phyloP scores from a whole-genome alignment of 2,113 vertebrate species.

The Sakesphorus luctuosus region DNA sequence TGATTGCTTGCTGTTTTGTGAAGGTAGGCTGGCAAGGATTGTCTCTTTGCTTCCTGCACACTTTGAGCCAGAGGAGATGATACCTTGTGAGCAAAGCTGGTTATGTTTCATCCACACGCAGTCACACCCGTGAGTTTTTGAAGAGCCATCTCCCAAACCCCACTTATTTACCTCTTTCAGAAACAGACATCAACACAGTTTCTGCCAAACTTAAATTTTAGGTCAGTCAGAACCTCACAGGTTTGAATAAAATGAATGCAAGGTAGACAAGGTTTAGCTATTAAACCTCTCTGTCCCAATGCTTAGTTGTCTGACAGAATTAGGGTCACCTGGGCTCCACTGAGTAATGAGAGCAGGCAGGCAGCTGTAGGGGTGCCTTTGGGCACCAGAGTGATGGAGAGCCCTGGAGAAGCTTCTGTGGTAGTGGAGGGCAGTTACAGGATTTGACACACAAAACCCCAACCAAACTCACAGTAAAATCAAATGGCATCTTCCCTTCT shows the following conservation, averaged over 20 bases:
- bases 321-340: not conserved
- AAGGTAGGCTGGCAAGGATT: not conserved
- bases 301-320: not conserved
- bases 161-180: not conserved
- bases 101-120: not conserved
- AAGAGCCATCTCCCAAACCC: not conserved
- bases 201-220: not conserved
- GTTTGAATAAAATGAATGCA: conserved; percentile 1
- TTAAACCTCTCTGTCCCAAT: not conserved
- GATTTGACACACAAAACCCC: not conserved
- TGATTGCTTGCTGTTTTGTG: not conserved
- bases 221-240: not conserved
- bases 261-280: conserved; percentile 15
- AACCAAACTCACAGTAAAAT: not conserved
- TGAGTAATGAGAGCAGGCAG: not conserved
- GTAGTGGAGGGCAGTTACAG: not conserved
- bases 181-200: not conserved
- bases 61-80: not conserved
- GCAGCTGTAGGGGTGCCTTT: not conserved
- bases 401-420: not conserved
- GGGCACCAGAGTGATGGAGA: not conserved
- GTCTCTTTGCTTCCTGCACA: not conserved
- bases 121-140: not conserved
- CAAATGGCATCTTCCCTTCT: not conserved
- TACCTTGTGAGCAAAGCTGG: fast-evolving